Evolutionary conservation across 2,888 invertebrate species (phyloP), one percentile per base, ranked within the genome.

Genomic region (Mimumesa dahlbomi): DNA sequence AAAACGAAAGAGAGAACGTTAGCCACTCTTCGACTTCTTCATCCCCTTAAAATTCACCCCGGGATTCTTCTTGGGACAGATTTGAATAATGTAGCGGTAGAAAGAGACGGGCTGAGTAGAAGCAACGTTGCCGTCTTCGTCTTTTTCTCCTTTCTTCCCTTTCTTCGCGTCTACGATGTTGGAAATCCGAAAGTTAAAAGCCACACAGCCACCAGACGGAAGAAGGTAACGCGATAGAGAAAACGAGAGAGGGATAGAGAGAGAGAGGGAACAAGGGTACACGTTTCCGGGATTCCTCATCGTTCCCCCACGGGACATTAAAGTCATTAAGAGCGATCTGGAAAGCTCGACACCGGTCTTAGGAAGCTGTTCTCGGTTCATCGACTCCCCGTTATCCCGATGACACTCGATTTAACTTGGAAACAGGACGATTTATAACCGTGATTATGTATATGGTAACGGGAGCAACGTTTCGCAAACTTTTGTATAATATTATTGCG

Each of bases 21-120:
- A 57, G 71, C 64, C 53, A 52, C 43, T 65, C 66, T 64, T 61
- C 67, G 73, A 76, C 78, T 71, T 59, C 65, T 79, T 72, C 73
- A 52, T 72, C 69, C 81, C 71, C 65, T 79, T 75, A 74, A 82
- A 77, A 83, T 76, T 81, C 78, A 81, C 66, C 79, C 73, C 49
- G 69, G 54, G 67, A 71, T 79, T 74, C 75, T 73, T 71, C 77
- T 57, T 54, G 64, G 67, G 65, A 62, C 66, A 66, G 72, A 79
- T 83, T 79, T 81, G 74, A 82, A 81, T 81, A 82, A 81, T 77
- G 73, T 73, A 83, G 66, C 36, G 68, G 71, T 18, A 56, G 46
- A 52, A 53, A 16, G 25, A 52, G 68, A 25, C 58, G 72, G 48
- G 40, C 49, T 69, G 48, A 64, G 71, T 54, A 66, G 64, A 62